Conservation (phyloP, 2,888 invertebrate species). For the Alentia gelatinosa region DNA sequence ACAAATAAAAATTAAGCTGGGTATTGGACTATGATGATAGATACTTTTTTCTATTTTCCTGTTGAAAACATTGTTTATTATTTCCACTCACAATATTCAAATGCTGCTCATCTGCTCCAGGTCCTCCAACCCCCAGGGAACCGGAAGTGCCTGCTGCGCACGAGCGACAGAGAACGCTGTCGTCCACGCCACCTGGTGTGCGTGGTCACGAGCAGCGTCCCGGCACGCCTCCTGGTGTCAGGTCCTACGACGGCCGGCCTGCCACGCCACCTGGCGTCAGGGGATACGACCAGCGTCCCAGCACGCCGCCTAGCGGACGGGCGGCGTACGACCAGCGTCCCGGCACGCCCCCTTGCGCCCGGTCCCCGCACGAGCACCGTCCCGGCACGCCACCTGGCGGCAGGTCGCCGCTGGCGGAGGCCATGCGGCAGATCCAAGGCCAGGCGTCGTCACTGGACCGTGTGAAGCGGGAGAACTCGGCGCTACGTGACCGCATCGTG, state of each 20-base stretch:
- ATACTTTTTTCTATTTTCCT: no score
- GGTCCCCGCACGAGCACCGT: neutral
- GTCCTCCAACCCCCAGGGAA: neutral
- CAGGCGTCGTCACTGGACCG: slow-evolving; percentile 10
- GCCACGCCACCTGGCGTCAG: neutral
- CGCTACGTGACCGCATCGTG: slow-evolving; percentile 21
- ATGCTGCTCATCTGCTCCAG: no score
- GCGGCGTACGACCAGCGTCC: neutral
- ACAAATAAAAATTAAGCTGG: no score
- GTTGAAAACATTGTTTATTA: no score
- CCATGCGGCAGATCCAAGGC: slow-evolving; percentile 30
- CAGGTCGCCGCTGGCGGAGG: neutral
- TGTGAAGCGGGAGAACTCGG: slow-evolving; percentile 6
- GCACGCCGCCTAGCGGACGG: neutral
- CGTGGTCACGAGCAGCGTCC: slow-evolving; percentile 15
- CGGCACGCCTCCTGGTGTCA: neutral
- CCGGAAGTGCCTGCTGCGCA: neutral
- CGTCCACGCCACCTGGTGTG: slow-evolving; percentile 31
- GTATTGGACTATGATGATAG: no score
- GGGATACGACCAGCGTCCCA: neutral
- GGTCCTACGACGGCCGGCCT: slow-evolving; percentile 5
- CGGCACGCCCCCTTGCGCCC: neutral
- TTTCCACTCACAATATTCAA: no score
- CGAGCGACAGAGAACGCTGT: neutral
- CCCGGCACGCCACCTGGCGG: neutral